A percentile compares a stretch with the other conserved stretches of the same genome.
Evolutionary conservation across 23 tunicate species (phyloP).

Genomic region (Aplidium turbinatum): DNA sequence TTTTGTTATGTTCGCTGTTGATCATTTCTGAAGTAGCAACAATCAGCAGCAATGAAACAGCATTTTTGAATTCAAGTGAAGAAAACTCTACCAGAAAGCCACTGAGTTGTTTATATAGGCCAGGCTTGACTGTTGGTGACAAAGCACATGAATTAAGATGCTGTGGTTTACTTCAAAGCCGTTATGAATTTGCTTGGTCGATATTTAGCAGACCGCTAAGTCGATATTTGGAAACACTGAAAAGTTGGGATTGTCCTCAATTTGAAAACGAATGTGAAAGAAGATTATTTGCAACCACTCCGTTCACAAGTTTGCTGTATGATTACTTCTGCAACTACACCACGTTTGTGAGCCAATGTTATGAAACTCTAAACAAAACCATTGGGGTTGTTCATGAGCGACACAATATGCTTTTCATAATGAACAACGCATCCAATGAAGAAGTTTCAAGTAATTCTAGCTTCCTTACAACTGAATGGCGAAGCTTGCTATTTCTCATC

Average conservation of each 20-base stretch:
- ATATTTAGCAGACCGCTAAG: conserved; percentile 19
- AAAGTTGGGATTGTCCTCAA: conserved; percentile 65
- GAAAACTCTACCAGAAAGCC: no score
- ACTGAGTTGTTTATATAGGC: conserved; percentile 32
- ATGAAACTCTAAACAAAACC: not conserved
- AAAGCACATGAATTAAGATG: conserved; percentile 41
- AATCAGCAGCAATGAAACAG: no score
- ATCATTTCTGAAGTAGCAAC: no score
- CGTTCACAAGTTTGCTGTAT: conserved; percentile 43
- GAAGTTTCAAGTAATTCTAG: no score
- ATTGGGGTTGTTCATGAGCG: no score
- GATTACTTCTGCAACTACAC: conserved; percentile 57
- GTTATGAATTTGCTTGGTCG: conserved; percentile 41
- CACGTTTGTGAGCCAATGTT: conserved; percentile 33
- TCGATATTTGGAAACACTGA: conserved; percentile 35
- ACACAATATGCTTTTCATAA: no score
- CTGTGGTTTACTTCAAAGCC: conserved; percentile 17
- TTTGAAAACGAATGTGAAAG: conserved; percentile 32
- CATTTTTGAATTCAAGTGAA: no score
- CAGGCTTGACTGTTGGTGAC: conserved; percentile 29
- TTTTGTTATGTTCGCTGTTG: no score
- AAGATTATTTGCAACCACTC: conserved; percentile 42
- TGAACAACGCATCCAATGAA: no score
- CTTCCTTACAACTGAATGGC: not conserved
- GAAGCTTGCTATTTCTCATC: not conserved